Evolutionary conservation across 2,888 invertebrate genomes (phyloP).

Genomic region (Onthophagus sagittarius): DNA sequence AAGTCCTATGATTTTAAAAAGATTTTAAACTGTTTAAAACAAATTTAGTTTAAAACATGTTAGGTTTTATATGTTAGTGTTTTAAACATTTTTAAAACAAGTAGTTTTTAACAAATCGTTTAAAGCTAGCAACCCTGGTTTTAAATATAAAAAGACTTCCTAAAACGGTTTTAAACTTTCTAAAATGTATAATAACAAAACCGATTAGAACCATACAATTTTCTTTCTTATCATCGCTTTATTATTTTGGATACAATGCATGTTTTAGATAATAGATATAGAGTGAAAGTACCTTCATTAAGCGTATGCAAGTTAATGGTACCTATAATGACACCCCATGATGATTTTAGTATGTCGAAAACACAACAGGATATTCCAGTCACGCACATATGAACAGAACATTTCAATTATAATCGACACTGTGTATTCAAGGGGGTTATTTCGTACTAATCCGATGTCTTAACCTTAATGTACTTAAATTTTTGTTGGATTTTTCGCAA

Average conservation of each 20-base stretch:
- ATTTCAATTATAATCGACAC: neutral
- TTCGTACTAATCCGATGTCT: neutral
- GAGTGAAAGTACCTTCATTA: neutral
- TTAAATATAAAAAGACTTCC: too few relatives aligned
- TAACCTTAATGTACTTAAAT: neutral
- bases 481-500: neutral
- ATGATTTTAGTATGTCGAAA: neutral
- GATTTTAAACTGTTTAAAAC: too few relatives aligned
- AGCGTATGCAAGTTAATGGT: neutral
- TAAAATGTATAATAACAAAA: neutral
- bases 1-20: too few relatives aligned
- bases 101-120: too few relatives aligned
- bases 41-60: too few relatives aligned
- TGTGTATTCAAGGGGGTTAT: neutral
- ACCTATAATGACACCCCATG: neutral
- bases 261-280: neutral
- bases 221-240: neutral
- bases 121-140: too few relatives aligned
- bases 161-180: neutral
- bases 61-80: too few relatives aligned
- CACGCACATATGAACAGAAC: neutral
- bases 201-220: neutral
- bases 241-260: neutral
- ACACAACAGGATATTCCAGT: neutral
- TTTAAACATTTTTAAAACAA: too few relatives aligned